Percentiles rank a stretch among this genome's conserved stretches.
Evolutionary conservation across 2,797 vertebrate genomes (phyloP).

Genomic region (Phrynocephalus forsythii): DNA sequence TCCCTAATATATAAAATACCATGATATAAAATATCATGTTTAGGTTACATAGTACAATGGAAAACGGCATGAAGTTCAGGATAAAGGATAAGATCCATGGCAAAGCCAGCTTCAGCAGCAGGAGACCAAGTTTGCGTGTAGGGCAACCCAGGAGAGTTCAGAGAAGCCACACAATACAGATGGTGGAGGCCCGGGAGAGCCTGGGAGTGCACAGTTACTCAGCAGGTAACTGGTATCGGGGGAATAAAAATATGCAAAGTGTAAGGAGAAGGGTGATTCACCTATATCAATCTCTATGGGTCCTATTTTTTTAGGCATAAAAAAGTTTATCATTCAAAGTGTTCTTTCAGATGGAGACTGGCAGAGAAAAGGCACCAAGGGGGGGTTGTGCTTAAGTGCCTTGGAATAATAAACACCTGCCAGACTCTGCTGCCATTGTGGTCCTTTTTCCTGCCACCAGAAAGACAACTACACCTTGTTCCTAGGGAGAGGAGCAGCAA

Average conservation of each 20-base stretch:
- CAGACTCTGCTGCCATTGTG: neutral
- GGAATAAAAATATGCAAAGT: rapidly evolving
- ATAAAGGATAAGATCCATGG: rapidly evolving
- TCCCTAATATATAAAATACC: neutral
- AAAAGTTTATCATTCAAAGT: neutral
- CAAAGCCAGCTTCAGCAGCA: rapidly evolving
- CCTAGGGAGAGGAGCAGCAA: neutral
- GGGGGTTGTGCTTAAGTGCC: constrained; percentile 33
- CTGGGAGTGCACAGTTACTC: neutral
- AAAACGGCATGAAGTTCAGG: rapidly evolving
- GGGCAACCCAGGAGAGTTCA: rapidly evolving
- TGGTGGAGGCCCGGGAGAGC: rapidly evolving
- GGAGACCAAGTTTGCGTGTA: neutral
- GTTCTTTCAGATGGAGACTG: neutral
- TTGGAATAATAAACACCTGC: constrained; percentile 40
- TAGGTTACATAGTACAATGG: neutral
- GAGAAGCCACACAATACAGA: rapidly evolving
- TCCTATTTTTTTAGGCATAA: neutral
- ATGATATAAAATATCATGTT: neutral
- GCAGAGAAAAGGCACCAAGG: constrained; percentile 16
- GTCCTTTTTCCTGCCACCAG: neutral
- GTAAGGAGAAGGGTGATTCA: neutral
- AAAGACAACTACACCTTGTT: constrained; percentile 5
- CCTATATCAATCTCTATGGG: rapidly evolving
- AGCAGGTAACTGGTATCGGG: neutral